A percentile compares a stretch with the other conserved stretches of the same genome.
phyloP scores from a whole-genome alignment of 2,888 invertebrate species.

The Myopa tessellatipennis region DNA sequence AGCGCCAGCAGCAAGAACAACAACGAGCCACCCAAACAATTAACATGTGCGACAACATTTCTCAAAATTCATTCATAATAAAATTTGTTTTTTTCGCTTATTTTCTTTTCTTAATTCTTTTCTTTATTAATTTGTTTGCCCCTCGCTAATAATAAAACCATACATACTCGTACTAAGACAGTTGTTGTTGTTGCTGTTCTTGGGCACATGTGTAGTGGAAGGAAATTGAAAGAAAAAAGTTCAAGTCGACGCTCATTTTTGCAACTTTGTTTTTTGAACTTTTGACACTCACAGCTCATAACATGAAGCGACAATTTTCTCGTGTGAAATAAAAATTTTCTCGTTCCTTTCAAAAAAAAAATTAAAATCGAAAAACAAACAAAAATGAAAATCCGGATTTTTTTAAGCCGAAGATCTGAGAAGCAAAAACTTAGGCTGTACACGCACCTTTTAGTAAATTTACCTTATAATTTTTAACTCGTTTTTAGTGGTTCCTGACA shows the following conservation, averaged over 20 bases:
- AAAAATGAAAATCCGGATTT: background rate
- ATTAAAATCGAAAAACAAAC: background rate
- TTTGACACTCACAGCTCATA: conserved; percentile 1
- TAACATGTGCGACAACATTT: conserved; percentile 21
- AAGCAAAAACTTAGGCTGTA: background rate
- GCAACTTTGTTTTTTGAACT: conserved; percentile 30
- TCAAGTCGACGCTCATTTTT: conserved; percentile 29
- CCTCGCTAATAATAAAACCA: background rate
- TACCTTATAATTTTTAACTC: too few species aligned
- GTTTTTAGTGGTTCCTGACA: too few species aligned
- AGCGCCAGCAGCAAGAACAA: background rate
- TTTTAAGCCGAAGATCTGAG: background rate
- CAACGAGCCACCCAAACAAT: background rate
- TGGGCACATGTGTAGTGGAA: conserved; percentile 4
- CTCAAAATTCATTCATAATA: conserved; percentile 33
- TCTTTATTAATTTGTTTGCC: background rate
- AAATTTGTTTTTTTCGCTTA: conserved; percentile 5
- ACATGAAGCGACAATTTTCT: background rate
- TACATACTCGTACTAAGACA: background rate
- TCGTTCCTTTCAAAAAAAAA: background rate
- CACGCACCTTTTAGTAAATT: too few species aligned
- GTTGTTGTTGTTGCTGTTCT: background rate
- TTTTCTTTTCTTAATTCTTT: background rate
- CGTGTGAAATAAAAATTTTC: conserved; percentile 22
- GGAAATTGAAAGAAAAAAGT: background rate